Conservation (phyloP, 2,888 invertebrate species). For the Myathropa florea region DNA sequence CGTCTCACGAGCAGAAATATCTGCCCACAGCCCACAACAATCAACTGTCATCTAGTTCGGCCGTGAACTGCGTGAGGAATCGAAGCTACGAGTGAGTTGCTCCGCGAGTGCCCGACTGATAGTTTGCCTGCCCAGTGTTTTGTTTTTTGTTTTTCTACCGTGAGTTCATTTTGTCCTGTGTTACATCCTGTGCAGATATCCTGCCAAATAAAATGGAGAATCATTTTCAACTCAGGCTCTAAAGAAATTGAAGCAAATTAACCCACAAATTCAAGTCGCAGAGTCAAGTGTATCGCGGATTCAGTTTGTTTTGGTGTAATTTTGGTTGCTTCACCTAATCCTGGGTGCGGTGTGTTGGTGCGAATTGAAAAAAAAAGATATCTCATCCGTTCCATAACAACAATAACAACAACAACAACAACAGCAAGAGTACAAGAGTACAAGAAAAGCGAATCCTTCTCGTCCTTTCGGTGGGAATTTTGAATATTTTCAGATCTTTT, state of each 20-base stretch:
- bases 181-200: slow-evolving; percentile 8
- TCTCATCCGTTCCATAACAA: not conserved
- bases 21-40: slow-evolving; percentile 36
- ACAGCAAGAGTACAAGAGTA: not conserved
- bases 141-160: slow-evolving; percentile 13
- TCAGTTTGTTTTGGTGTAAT: slow-evolving; percentile 47
- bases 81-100: slow-evolving; percentile 56
- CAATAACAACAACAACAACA: not conserved
- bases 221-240: not conserved
- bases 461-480: slow-evolving; percentile 44
- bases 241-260: not conserved
- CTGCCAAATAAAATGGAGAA: slow-evolving; percentile 10
- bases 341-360: slow-evolving; percentile 61
- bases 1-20: slow-evolving; percentile 48
- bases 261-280: not conserved
- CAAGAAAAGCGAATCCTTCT: slow-evolving; percentile 8
- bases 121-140: slow-evolving; percentile 18
- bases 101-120: slow-evolving; percentile 45
- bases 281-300: not conserved
- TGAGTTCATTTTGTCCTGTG: slow-evolving; percentile 9
- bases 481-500: slow-evolving; percentile 45
- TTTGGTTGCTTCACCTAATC: slow-evolving; percentile 23
- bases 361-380: slow-evolving; percentile 14
- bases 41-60: slow-evolving; percentile 68
- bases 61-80: slow-evolving; percentile 72